A percentile compares a stretch with the other conserved stretches of the same genome.
These are phyloP conservation scores for Drosophila falleni DNA, from an alignment of 2,888 invertebrate genomes.

Conservation along the genomic window DNA sequence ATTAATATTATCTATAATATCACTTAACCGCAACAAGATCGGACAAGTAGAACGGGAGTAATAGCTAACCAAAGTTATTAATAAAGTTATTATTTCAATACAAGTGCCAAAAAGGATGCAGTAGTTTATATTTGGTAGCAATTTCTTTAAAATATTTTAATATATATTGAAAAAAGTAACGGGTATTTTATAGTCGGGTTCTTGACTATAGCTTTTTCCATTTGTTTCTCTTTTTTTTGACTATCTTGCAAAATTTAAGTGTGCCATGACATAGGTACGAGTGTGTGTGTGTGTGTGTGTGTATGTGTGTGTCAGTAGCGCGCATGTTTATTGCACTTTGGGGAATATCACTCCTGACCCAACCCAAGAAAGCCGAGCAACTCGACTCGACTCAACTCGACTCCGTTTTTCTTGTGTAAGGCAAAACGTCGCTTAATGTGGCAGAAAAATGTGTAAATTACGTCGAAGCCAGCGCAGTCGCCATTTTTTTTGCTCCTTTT, in stretches of 20 bases:
- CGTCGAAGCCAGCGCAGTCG: constrained; percentile 51
- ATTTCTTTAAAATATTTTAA: no score
- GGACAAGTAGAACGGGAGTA: no score
- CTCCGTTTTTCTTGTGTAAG: constrained; percentile 37
- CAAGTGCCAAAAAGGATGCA: no score
- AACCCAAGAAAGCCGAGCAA: constrained; percentile 44
- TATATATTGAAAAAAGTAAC: no score
- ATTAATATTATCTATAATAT: no score
- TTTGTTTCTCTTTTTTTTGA: constrained; percentile 16
- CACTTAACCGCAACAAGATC: no score
- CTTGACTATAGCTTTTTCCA: no score
- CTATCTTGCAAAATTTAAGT: constrained; percentile 60
- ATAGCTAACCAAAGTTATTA: no score
- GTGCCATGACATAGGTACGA: constrained; percentile 61
- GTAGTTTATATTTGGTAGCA: no score
- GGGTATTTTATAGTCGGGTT: no score
- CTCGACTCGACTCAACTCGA: constrained; percentile 25
- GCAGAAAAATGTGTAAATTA: constrained; percentile 81
- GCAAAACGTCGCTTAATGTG: constrained; percentile 75
- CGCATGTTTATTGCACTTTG: constrained; percentile 81
- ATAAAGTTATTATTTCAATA: no score
- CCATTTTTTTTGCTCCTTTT: constrained; percentile 3
- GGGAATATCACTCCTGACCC: constrained; percentile 66
- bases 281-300: constrained; percentile 33
- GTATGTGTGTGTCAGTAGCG: constrained; percentile 52